Base-by-base conservation (phyloP, 2,888 invertebrate species). In the Athalia circularis region DNA sequence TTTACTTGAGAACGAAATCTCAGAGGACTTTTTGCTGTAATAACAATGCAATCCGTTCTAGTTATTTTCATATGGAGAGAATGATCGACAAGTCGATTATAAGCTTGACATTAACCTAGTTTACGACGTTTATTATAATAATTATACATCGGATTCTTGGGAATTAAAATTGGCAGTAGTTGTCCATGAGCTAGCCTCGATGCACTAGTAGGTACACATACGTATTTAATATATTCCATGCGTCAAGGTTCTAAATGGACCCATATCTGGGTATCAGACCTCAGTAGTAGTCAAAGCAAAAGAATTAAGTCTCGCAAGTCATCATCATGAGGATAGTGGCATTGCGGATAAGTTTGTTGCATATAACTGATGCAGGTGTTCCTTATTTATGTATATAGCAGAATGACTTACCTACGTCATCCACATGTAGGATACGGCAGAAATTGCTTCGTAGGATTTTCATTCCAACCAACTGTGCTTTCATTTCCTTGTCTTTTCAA, bases 241-340 rank as follows among this genome's bases (percentile, higher is more conserved):
- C 9, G 7, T 50, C 50, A 67, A 67, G 67, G 67, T 9, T 15
- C 13, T 9, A 3, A 52, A 47, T 67, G 50, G 13, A 11, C 13
- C 67, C 67, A 52, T 67, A 67, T 67, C 67, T 67, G 50, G 67
- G 45, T n/a, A 67, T 67, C 67, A 9, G 47, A 45, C 47, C 67
- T 13, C 9, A 15, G 11, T 48, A 9, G 47, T 50, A 15, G 47
- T 8, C 9, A 9, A 67, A 7, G 9, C 6, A 50, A 5, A n/a
- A 13, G n/a, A 48, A 47, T 8, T 52, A 52, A 9, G 11, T 7
- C 7, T 11, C 52, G 29, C 29, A 29, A 29, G 29, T 29, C 29
- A 29, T 29, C 29, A 29, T 29, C 29, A 29, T 29, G 1, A 29
- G 29, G 29, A 29, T 29, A 29, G 29, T 29, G 29, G 29, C 29